Evolutionary conservation across 2,113 vertebrate genomes (phyloP).

Genomic region (Seriola quinqueradiata): DNA sequence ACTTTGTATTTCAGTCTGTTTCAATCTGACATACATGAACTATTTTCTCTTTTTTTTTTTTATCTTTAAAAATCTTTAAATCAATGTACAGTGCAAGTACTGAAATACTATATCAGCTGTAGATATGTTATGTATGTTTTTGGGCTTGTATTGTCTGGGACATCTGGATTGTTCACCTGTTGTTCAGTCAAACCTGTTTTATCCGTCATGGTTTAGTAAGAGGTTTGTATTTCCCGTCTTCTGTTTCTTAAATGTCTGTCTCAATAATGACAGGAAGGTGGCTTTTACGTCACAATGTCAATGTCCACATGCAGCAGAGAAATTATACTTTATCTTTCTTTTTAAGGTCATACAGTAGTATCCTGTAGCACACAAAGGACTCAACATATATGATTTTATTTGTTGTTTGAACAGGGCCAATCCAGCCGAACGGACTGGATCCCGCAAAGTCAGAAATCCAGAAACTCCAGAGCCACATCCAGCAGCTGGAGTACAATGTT

Average conservation of each 20-base stretch:
- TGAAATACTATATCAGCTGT: not conserved
- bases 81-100: not conserved
- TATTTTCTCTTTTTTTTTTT: not conserved
- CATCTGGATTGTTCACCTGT: not conserved
- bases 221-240: not conserved
- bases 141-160: too few relatives aligned
- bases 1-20: not conserved
- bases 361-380: not conserved
- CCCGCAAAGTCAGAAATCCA: slow-evolving; percentile 56
- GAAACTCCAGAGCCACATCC: slow-evolving; percentile 72
- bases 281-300: not conserved
- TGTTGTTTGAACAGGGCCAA: slow-evolving; percentile 54
- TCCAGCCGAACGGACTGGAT: slow-evolving; percentile 72
- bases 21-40: not conserved
- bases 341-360: not conserved
- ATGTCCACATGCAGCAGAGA: not conserved
- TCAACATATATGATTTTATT: not conserved
- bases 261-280: not conserved
- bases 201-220: not conserved
- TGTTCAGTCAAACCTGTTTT: not conserved
- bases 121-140: too few relatives aligned
- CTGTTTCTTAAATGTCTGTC: not conserved
- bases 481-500: slow-evolving; percentile 75
- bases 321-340: not conserved
- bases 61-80: not conserved